These are phyloP conservation scores for Ophioderma brevispina DNA, from an alignment of 35 echinoderm and acorn worm genomes.

Conservation along the genomic window DNA sequence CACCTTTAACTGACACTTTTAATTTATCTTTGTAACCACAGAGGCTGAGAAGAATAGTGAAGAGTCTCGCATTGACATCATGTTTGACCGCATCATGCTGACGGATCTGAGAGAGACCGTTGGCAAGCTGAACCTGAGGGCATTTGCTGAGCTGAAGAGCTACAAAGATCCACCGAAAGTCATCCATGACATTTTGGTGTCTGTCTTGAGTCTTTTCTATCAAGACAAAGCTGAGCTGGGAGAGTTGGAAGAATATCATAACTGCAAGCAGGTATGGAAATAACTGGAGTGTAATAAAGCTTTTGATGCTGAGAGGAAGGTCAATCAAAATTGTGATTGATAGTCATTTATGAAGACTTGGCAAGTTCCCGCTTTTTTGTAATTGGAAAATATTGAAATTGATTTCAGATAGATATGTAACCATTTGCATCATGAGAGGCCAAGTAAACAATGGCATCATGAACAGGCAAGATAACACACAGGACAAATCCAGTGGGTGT, in stretches of 20 bases:
- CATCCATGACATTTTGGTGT: slow-evolving; percentile 90
- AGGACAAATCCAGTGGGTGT: too few species aligned
- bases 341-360: too few species aligned
- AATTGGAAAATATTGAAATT: too few species aligned
- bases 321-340: too few species aligned
- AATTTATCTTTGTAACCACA: slow-evolving; percentile 14
- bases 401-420: too few species aligned
- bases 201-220: slow-evolving; percentile 85
- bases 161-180: slow-evolving; percentile 99
- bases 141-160: slow-evolving; percentile 97
- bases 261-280: slow-evolving; percentile 98
- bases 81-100: slow-evolving; percentile 99
- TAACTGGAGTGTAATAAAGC: too few species aligned
- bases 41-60: slow-evolving; percentile 98
- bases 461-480: too few species aligned
- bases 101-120: slow-evolving; percentile 89
- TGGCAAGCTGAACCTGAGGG: slow-evolving; percentile 86
- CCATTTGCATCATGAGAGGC: too few species aligned
- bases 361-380: too few species aligned
- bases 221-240: slow-evolving; percentile 72
- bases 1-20: too few species aligned
- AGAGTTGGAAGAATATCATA: slow-evolving; percentile 85
- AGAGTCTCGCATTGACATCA: slow-evolving; percentile 94
- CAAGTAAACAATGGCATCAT: too few species aligned
- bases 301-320: too few species aligned